A percentile compares a stretch with the other conserved stretches of the same genome.
Evolutionary conservation across 2,888 invertebrate genomes (phyloP).

Genomic region (Plagiodera versicolora): DNA sequence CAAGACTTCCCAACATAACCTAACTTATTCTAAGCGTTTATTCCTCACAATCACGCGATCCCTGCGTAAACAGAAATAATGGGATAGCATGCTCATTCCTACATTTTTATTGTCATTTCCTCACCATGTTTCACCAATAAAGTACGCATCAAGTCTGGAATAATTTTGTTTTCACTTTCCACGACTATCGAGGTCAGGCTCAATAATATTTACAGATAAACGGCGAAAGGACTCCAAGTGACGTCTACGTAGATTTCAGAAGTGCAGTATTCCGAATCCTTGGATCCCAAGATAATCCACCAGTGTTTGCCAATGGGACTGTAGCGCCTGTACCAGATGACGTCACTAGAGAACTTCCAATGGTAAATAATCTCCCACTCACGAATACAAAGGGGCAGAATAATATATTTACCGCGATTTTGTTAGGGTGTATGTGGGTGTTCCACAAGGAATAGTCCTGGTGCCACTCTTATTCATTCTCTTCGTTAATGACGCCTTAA

Average conservation of each 20-base stretch:
- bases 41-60: slow-evolving; percentile 12
- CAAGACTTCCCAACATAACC: not conserved
- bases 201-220: slow-evolving; percentile 65
- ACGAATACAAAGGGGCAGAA: no score
- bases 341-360: slow-evolving; percentile 50
- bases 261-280: slow-evolving; percentile 76
- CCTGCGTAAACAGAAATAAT: not conserved
- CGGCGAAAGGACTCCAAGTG: slow-evolving; percentile 83
- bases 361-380: no score
- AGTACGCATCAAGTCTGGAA: not conserved
- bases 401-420: no score
- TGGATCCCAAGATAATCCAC: slow-evolving; percentile 68
- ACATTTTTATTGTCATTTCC: not conserved
- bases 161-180: not conserved
- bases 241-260: slow-evolving; percentile 85
- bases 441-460: no score
- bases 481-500: no score
- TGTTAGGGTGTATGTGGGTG: no score
- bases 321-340: slow-evolving; percentile 61
- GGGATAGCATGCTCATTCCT: not conserved
- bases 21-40: not conserved
- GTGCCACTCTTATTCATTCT: no score
- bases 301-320: slow-evolving; percentile 64
- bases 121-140: not conserved
- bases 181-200: not conserved